Evolutionary conservation across 2,888 invertebrate species (phyloP).

Genomic region (Nomada lathburiana): DNA sequence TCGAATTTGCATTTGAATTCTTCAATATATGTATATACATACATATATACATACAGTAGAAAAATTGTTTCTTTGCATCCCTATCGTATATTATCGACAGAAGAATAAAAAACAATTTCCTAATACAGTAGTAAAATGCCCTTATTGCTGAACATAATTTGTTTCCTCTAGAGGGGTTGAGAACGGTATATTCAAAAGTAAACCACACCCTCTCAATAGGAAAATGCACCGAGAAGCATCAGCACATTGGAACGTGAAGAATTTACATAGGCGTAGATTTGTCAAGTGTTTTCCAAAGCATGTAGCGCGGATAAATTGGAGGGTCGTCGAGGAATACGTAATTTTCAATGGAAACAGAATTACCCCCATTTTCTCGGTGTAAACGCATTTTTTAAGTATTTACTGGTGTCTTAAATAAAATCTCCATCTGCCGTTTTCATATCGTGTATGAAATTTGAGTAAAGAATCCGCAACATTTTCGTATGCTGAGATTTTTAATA

Average conservation of each 20-base stretch:
- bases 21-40: too few species aligned
- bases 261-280: not conserved
- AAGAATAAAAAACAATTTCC: not conserved
- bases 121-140: not conserved
- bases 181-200: not conserved
- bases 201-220: not conserved
- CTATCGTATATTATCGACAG: not conserved
- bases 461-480: conserved; percentile 3
- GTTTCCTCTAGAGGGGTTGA: not conserved
- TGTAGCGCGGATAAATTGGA: too few species aligned
- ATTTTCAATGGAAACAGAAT: too few species aligned
- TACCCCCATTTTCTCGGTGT: too few species aligned
- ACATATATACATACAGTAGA: not conserved
- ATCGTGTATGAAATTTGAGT: conserved; percentile 11
- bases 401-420: conserved; percentile 2
- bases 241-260: not conserved
- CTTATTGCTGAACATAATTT: not conserved
- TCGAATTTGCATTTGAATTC: not conserved
- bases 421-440: conserved; percentile 15
- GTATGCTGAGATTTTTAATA: not conserved
- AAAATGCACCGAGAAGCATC: not conserved
- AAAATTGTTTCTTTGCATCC: not conserved
- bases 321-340: too few species aligned
- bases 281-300: too few species aligned
- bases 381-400: too few species aligned